Conservation (phyloP, 2,888 invertebrate genomes). For the Tillus elongatus region DNA sequence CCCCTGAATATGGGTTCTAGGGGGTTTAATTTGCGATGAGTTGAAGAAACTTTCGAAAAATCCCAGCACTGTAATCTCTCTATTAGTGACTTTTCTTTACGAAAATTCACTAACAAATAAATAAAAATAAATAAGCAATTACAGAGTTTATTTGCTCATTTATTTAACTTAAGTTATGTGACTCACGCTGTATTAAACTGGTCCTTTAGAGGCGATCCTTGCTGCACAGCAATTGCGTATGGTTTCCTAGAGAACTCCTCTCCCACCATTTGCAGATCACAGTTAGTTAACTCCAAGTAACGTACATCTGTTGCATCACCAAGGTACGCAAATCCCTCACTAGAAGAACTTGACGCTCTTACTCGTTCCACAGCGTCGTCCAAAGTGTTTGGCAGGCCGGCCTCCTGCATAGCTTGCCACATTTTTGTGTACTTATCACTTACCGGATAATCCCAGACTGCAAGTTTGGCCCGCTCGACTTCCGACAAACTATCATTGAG, state of each 20-base stretch:
- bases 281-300: conserved; percentile 63
- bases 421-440: conserved; percentile 98
- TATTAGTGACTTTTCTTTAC: no score
- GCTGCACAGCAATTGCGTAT: conserved; percentile 93
- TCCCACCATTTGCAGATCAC: conserved; percentile 86
- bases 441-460: conserved; percentile 98
- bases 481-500: conserved; percentile 86
- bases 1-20: no score
- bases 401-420: conserved; percentile 90
- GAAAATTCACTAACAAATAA: no score
- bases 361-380: conserved; percentile 74
- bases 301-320: conserved; percentile 92
- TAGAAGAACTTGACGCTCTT: conserved; percentile 55
- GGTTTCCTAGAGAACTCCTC: conserved; percentile 97
- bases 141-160: background rate
- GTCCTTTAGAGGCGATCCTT: conserved; percentile 88
- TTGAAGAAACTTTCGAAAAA: no score
- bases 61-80: no score
- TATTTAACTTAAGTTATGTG: conserved; percentile 10
- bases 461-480: conserved; percentile 83
- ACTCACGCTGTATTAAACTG: conserved; percentile 92
- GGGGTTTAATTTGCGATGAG: no score
- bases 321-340: conserved; percentile 69
- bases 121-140: conserved; percentile 5
- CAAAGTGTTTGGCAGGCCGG: conserved; percentile 68